Conservation (phyloP, 2,113 vertebrate species). For the Thomomys bottae region DNA sequence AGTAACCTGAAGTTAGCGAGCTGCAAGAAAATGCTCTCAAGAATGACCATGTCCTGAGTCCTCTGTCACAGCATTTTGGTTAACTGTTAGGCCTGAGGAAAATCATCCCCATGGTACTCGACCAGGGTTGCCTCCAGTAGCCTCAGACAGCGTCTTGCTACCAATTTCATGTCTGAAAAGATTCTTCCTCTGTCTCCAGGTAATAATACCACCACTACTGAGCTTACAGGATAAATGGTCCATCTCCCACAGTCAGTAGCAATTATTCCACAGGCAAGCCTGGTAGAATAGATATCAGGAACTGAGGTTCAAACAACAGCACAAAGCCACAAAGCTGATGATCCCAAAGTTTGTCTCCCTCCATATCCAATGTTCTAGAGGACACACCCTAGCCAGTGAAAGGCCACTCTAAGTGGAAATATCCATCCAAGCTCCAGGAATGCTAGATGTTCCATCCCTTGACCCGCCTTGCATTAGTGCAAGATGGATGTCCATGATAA, state of each 20-base stretch:
- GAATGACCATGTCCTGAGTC: neutral
- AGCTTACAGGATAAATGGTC: neutral
- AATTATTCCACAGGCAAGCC: neutral
- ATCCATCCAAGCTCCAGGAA: neutral
- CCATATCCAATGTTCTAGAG: neutral
- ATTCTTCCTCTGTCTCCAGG: neutral
- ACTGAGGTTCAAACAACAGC: slow-evolving; percentile 19
- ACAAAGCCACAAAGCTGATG: neutral
- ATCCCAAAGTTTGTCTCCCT: neutral
- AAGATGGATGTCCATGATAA: neutral
- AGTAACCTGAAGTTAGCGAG: neutral
- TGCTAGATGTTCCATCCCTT: neutral
- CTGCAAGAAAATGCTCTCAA: neutral
- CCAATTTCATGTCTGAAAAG: neutral
- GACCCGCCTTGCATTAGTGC: neutral
- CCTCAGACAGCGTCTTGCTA: neutral
- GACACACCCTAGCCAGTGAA: neutral
- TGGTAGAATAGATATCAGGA: no score
- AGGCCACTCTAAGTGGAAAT: neutral
- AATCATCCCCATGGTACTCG: neutral
- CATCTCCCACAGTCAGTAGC: neutral
- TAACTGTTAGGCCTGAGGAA: neutral
- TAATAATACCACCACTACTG: neutral
- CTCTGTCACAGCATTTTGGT: neutral
- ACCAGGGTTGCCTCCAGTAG: neutral